These are phyloP conservation scores for Rhabdophis nuchalis DNA, from an alignment of 2,797 vertebrate species.

Conservation along the genomic window DNA sequence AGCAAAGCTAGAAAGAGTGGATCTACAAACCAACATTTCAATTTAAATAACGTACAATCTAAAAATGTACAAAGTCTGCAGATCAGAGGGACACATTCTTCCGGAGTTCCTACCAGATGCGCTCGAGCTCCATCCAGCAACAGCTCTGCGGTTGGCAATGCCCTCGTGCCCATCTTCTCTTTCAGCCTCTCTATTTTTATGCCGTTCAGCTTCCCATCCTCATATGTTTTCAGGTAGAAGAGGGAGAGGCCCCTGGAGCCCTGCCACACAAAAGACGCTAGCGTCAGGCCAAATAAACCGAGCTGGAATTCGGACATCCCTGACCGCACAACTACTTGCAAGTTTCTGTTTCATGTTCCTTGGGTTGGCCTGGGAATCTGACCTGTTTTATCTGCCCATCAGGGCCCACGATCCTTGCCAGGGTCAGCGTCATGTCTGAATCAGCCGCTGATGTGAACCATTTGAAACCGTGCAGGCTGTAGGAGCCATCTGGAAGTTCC, in stretches of 20 bases:
- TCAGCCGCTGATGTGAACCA: slow-evolving; percentile 89
- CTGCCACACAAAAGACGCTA: neutral
- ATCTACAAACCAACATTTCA: neutral
- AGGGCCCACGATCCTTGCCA: slow-evolving; percentile 75
- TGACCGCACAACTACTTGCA: neutral
- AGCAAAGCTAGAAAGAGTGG: neutral
- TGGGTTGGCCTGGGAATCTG: neutral
- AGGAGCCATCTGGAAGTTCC: slow-evolving; percentile 75
- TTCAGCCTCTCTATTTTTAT: slow-evolving; percentile 85
- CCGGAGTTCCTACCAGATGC: slow-evolving; percentile 65
- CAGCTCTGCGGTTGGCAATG: slow-evolving; percentile 86
- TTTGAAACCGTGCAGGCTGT: slow-evolving; percentile 81
- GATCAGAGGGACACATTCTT: neutral
- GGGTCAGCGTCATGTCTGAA: slow-evolving; percentile 80
- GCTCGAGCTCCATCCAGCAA: slow-evolving; percentile 79
- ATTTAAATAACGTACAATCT: neutral
- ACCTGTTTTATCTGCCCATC: slow-evolving; percentile 70
- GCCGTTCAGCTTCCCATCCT: slow-evolving; percentile 73
- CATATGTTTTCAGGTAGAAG: slow-evolving; percentile 78
- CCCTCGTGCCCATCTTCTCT: slow-evolving; percentile 84
- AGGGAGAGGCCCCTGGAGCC: slow-evolving; percentile 76
- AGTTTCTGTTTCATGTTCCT: neutral
- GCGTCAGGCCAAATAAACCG: neutral
- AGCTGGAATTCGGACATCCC: neutral
- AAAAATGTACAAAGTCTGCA: neutral